Evolutionary conservation across 1,140 invertebrate genomes (phyloP), one percentile per base, ranked within the genome.

Genomic region (Bombus superbus): DNA sequence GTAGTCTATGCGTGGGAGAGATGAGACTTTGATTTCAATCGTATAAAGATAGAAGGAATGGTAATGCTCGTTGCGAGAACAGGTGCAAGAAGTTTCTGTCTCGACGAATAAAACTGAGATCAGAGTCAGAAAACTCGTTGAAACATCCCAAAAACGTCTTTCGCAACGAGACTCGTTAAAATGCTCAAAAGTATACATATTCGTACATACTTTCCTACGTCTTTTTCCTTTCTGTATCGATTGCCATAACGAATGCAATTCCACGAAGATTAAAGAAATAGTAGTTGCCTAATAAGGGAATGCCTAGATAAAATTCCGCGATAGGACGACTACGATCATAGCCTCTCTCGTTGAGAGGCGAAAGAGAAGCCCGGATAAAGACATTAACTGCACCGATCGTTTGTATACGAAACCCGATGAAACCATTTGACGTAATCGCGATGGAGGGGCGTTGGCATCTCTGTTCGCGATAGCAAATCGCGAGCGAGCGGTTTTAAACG

Each of bases 361-460:
- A 40, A 53, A 44, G 53, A 18, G 38, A 25, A 32, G 11, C 1
- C 6, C 74, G 40, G 66, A 79, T 72, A 72, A 79, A 35, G 15
- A 32, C 68, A 72, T 80, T 35, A 32, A 69, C 62, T 57, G 81
- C 66, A 71, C 35, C 44, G 44, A 77, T 84, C 83, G 76, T 69
- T 44, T 25, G 40, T 13, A 32, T 40, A 44, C 44, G 32, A 69
- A 35, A 6, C 13, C 38, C 13, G 81, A 85, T 85, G 80, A 85
- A 85, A 80, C 11, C 53, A 66, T 72, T 72, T 6, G 13, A 38
- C 40, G 35, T 8, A 38, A 32, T 6, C 38, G 32, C 15, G 32
- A 76, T 32, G 35, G 62, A 38, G 64, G 44, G 44, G 44, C 64
- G 42, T 11, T 78, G 83, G 75, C 62, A 79, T 79, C 32, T 53